Evolutionary conservation across 2,888 invertebrate species (phyloP).

Genomic region (Polia nebulosa): DNA sequence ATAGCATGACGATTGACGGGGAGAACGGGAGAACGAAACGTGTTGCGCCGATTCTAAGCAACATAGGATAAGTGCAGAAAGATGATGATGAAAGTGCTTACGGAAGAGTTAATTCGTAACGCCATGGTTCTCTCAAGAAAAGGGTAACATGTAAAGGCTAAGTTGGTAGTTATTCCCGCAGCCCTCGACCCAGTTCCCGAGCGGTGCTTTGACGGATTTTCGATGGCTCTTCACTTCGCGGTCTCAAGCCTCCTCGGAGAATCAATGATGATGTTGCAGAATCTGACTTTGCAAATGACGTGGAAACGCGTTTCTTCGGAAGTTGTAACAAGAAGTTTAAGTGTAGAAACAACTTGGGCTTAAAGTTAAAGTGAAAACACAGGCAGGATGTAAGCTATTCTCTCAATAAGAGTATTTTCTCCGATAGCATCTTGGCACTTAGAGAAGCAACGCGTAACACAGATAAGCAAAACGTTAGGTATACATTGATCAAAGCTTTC

Average conservation of each 20-base stretch:
- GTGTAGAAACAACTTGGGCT: not conserved
- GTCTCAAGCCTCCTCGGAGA: constrained; percentile 34
- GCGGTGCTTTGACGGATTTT: constrained; percentile 70
- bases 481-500: constrained; percentile 31
- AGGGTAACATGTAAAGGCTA: constrained; percentile 16
- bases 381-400: constrained; percentile 33
- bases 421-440: constrained; percentile 19
- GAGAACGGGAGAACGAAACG: not conserved
- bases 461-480: constrained; percentile 18
- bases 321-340: constrained; percentile 1
- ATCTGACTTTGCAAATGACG: constrained; percentile 16
- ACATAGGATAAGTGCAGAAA: not conserved
- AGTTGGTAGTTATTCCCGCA: constrained; percentile 64
- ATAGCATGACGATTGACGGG: not conserved
- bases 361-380: constrained; percentile 11
- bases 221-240: constrained; percentile 72
- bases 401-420: constrained; percentile 1
- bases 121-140: not conserved
- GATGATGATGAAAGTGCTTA: not conserved
- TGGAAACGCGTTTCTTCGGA: constrained; percentile 27
- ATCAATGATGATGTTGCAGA: constrained; percentile 54
- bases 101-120: not conserved
- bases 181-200: constrained; percentile 78
- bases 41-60: too few relatives aligned
- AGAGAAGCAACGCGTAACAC: constrained; percentile 8